phyloP scores from a whole-genome alignment of 2,888 invertebrate species.

The Agrenia bidenticulata region DNA sequence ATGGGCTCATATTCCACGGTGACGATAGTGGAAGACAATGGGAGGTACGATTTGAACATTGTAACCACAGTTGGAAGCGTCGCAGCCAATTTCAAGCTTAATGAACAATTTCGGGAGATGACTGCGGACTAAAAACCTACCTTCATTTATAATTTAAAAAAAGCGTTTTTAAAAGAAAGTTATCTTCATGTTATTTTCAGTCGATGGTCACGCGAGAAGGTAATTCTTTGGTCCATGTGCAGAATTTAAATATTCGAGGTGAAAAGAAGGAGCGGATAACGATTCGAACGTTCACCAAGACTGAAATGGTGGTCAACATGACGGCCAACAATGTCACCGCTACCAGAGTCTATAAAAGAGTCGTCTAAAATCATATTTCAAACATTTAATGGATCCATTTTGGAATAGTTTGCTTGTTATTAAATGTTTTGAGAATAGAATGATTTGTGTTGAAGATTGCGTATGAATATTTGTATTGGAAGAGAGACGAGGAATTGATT shows the following conservation, averaged over 20 bases:
- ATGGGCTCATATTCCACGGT: not conserved
- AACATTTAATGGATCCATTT: too few relatives aligned
- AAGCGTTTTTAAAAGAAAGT: not conserved
- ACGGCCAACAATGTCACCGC: not conserved
- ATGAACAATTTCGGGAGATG: not conserved
- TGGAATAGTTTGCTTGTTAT: too few relatives aligned
- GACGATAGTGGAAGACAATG: not conserved
- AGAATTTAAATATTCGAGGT: not conserved
- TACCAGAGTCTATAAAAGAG: not conserved
- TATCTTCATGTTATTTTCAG: not conserved
- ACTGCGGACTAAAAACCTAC: not conserved
- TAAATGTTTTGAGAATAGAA: too few relatives aligned
- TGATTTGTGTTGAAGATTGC: too few relatives aligned
- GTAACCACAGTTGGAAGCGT: not conserved
- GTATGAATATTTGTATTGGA: too few relatives aligned
- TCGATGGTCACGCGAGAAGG: not conserved
- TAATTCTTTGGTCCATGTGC: not conserved
- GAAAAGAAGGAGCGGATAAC: not conserved
- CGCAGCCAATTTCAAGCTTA: not conserved
- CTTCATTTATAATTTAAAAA: not conserved
- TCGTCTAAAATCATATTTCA: too few relatives aligned
- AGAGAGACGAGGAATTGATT: constrained; percentile 28
- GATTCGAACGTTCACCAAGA: constrained; percentile 7
- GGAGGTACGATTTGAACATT: not conserved
- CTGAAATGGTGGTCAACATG: not conserved